A percentile compares a stretch with the other conserved stretches of the same genome.
Evolutionary conservation across 30 jellyfish, hydroid and myxozoan species (phyloP).

Genomic region (Aurelia coerulea): DNA sequence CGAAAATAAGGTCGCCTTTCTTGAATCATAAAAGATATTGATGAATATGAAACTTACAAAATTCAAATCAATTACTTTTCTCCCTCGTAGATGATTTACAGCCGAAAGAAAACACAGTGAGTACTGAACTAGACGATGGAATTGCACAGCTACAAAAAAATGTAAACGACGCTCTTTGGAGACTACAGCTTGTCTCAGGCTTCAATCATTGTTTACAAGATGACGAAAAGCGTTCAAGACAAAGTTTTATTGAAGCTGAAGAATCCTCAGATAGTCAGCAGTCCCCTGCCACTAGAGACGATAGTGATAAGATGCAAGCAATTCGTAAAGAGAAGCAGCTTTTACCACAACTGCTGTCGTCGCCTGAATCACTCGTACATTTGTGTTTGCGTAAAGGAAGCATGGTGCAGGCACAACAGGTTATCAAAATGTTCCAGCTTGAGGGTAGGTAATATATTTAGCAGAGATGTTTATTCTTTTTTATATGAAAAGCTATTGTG

Average conservation of each 20-base stretch:
- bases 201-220: conserved; percentile 7
- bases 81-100: no score
- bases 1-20: no score
- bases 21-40: no score
- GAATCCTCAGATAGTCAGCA: conserved; percentile 6
- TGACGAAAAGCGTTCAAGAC: conserved; percentile 7
- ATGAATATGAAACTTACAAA: no score
- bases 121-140: conserved; percentile 36
- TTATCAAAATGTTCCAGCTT: conserved; percentile 84
- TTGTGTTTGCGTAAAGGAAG: conserved; percentile 77
- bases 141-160: conserved; percentile 57
- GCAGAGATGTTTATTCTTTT: background rate
- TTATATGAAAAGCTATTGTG: no score
- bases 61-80: no score
- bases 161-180: conserved; percentile 84
- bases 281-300: background rate
- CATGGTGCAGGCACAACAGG: conserved; percentile 89
- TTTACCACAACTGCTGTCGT: conserved; percentile 75
- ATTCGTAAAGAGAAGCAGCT: conserved; percentile 1
- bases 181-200: conserved; percentile 83
- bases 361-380: conserved; percentile 88
- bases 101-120: background rate
- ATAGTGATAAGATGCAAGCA: background rate
- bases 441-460: conserved; percentile 54
- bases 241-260: background rate